phyloP scores from a whole-genome alignment of 2,113 vertebrate genomes.

The Sebastes schlegelii region DNA sequence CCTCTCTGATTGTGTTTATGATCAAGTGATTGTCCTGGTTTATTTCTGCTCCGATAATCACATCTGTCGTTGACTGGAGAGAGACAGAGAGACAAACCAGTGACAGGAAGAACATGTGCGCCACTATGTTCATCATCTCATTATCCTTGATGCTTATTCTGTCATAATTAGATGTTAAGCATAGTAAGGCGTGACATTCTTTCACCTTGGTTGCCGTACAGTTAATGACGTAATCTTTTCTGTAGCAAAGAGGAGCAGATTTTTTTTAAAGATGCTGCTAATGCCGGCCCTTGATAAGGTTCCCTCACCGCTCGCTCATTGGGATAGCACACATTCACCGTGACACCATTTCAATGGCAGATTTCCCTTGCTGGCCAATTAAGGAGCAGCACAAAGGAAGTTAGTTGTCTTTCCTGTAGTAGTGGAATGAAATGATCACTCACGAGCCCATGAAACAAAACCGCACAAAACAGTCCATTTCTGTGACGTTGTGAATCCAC shows the following conservation, averaged over 20 bases:
- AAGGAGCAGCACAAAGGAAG: conserved; percentile 83
- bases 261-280: conserved; percentile 87
- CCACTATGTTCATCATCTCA: conserved; percentile 45
- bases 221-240: conserved; percentile 47
- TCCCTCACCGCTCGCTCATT: conserved; percentile 82
- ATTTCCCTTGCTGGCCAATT: conserved; percentile 95
- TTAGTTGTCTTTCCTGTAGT: conserved; percentile 66
- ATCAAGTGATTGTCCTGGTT: conserved; percentile 46
- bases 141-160: conserved; percentile 41
- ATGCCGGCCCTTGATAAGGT: conserved; percentile 82
- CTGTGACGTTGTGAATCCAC: conserved; percentile 16
- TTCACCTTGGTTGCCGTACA: conserved; percentile 34
- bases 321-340: conserved; percentile 82
- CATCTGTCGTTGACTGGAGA: conserved; percentile 42
- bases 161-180: conserved; percentile 44
- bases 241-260: conserved; percentile 77
- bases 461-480: conserved; percentile 32
- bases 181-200: conserved; percentile 23
- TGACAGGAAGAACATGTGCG: conserved; percentile 29
- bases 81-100: conserved; percentile 2
- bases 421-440: conserved; percentile 68
- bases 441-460: conserved; percentile 54
- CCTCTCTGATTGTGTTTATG: conserved; percentile 51
- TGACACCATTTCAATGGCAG: conserved; percentile 87
- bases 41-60: conserved; percentile 43